Base-by-base conservation (phyloP, 1,140 invertebrate genomes). In the Phymastichus coffea region DNA sequence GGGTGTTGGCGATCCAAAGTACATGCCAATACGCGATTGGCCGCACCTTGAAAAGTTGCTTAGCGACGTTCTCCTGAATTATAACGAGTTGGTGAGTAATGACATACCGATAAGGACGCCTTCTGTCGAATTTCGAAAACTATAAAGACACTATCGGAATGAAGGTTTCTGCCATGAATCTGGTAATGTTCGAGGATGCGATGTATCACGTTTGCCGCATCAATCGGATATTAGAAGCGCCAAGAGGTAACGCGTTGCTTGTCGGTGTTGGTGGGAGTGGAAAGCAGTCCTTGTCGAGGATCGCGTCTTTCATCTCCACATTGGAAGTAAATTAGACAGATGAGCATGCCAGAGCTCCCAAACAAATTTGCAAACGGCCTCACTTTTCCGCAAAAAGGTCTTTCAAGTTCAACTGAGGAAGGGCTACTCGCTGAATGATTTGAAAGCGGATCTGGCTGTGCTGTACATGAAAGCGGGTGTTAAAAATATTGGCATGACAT, bases 131-230 rank as follows among this genome's bases (percentile, higher is more conserved):
- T n/a, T n/a, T n/a, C n/a, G n/a, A n/a, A n/a, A n/a, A n/a, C n/a
- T n/a, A n/a, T n/a, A n/a, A n/a, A n/a, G n/a, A n/a, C n/a, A n/a
- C n/a, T n/a, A n/a, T n/a, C 19, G 63, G 63, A 14, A 84, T 87
- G 61, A 68, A 89, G 55, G 85, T 97, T 26, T 88, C 92, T 4
- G 89, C 88, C 1, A 97, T 98, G 93, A 95, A 97, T 79, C 81
- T 98, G 7, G 95, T 98, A 7, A 82, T 98, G 2, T 98, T 98
- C 73, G 93, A 97, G 72, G 95, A 97, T 75, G 95, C 95, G 3
- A 94, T 97, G 88, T 83, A 86, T 60, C 94, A 97, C 72, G 87
- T 97, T 22, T 94, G 91, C 76, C 84, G 91, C 65, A 98, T 98
- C 55, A 97, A 93, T 79, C 85, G 95, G 57, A 97, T 98, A 60